Evolutionary conservation across 2,888 invertebrate species (phyloP), one percentile per base, ranked within the genome.

Genomic region (Lasiommata megera): DNA sequence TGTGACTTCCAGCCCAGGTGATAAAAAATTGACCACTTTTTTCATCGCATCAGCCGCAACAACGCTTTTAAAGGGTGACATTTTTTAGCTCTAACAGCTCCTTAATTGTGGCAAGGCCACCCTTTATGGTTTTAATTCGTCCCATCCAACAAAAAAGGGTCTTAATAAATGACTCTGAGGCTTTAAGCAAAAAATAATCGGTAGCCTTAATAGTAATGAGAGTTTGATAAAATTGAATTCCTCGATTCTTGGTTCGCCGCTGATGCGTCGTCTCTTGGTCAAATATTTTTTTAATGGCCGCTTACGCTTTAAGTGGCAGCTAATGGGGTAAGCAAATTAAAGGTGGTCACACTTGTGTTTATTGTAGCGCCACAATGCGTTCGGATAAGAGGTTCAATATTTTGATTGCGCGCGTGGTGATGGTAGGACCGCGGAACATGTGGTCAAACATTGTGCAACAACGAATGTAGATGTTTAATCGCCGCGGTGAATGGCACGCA

Each of bases 1-100:
- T 88, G 82, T 88, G 87, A 88, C 88, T 88, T 84, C 86, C 83
- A 88, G 76, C 73, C 77, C 88, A 88, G 88, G 87, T 88, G 88
- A 89, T 86, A 89, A 89, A 87, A 88, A 88, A 79, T 61, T 76
- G 78, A 67, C 80, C 84, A 74, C 77, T 87, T 88, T 60, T 87
- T 88, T 85, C 74, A 78, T 76, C 80, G 75, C 67, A 77, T 76
- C 77, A 76, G 76, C 78, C 79, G 73, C 72, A 71, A 79, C 79
- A 73, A 70, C 70, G 76, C 73, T 73, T 79, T 77, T 69, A 81
- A 83, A 83, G 85, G 88, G 86, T 88, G 88, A 88, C 88, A 89
- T 88, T 90, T 89, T 90, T 89, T 86, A 82, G 74, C 77, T 72
- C 76, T 79, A 84, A 86, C 77, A 72, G 84, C 84, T 80, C 73